These are phyloP conservation scores for Numenius arquata DNA, from an alignment of 2,113 vertebrate species.

Conservation along the genomic window DNA sequence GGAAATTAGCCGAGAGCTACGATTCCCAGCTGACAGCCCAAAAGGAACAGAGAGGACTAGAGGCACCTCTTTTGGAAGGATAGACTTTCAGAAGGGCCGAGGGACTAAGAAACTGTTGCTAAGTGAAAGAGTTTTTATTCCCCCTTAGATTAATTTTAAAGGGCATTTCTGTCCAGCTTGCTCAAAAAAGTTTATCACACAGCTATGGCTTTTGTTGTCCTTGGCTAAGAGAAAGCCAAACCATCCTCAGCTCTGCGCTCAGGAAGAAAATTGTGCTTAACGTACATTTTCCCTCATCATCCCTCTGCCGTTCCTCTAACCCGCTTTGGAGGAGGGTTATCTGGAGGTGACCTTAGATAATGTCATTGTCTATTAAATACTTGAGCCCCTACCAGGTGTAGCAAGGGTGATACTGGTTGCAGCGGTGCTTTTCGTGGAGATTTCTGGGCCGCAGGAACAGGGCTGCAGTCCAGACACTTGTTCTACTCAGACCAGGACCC, in stretches of 20 bases:
- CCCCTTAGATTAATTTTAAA: constrained; percentile 39
- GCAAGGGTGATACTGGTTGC: background rate
- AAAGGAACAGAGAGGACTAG: constrained; percentile 41
- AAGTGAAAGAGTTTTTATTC: constrained; percentile 37
- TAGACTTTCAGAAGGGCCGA: background rate
- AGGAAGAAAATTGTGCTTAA: background rate
- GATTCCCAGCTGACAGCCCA: constrained; percentile 10
- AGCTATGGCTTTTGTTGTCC: constrained; percentile 49
- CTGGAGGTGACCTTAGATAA: background rate
- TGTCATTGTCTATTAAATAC: background rate
- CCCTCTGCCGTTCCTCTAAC: background rate
- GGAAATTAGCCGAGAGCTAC: constrained; percentile 60
- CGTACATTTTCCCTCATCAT: background rate
- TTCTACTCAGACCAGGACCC: background rate
- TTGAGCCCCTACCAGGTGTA: background rate
- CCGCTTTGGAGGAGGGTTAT: background rate
- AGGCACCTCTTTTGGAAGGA: constrained; percentile 43
- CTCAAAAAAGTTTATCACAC: constrained; percentile 16
- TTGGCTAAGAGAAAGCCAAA: constrained; percentile 49
- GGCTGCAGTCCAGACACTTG: background rate
- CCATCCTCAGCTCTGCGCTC: background rate
- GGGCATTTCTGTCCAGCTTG: constrained; percentile 43
- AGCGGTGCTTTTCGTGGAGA: background rate
- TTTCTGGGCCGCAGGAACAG: background rate
- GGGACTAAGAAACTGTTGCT: constrained; percentile 37